phyloP scores from a whole-genome alignment of 1,140 invertebrate genomes.

The Drosophila seguyi region DNA sequence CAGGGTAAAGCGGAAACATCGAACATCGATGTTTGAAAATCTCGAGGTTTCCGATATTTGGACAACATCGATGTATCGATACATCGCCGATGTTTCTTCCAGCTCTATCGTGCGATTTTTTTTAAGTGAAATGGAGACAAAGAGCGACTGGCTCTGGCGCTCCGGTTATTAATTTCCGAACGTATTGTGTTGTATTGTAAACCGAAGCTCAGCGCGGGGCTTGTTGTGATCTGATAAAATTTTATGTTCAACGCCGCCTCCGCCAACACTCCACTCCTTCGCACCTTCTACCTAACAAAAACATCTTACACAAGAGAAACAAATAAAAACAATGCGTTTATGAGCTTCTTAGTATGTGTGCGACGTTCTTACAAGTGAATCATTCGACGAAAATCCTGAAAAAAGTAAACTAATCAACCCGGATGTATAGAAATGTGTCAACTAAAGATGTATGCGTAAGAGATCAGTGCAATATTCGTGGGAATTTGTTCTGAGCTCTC shows the following conservation, averaged over 20 bases:
- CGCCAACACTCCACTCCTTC: background rate
- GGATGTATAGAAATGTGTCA: slow-evolving; percentile 27
- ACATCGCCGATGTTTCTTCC: too few species aligned
- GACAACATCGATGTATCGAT: too few species aligned
- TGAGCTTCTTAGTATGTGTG: slow-evolving; percentile 3
- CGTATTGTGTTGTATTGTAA: slow-evolving; percentile 1
- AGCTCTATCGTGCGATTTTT: too few species aligned
- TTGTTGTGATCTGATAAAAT: background rate
- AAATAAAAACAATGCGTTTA: slow-evolving; percentile 22
- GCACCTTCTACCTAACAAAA: too few species aligned
- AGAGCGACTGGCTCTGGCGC: background rate
- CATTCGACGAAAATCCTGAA: slow-evolving; percentile 25
- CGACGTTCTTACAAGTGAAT: slow-evolving; percentile 26
- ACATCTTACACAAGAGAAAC: slow-evolving; percentile 2
- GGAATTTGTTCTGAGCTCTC: slow-evolving; percentile 3
- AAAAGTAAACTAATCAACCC: slow-evolving; percentile 6
- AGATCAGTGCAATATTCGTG: slow-evolving; percentile 21
- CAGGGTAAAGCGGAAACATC: too few species aligned
- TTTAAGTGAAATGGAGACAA: slow-evolving; percentile 6
- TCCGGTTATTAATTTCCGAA: slow-evolving; percentile 5
- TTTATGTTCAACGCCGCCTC: too few species aligned
- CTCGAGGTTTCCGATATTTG: too few species aligned
- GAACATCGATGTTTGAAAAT: too few species aligned
- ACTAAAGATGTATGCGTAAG: background rate
- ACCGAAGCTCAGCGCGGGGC: background rate